phyloP scores from a whole-genome alignment of 2,113 vertebrate genomes.

The Cheilinus undulatus region DNA sequence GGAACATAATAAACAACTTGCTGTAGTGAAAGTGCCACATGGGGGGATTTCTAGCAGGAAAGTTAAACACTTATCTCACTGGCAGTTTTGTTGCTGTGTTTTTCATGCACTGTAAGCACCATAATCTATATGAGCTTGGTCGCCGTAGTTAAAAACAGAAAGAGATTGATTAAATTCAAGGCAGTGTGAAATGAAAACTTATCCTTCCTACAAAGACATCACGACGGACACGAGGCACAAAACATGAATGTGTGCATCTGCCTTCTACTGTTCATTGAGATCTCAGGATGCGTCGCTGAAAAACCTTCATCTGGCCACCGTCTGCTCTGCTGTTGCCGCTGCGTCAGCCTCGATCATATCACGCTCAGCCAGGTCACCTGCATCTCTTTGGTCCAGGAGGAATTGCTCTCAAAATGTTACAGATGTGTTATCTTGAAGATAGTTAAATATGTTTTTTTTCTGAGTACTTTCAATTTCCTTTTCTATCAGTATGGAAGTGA shows the following conservation, averaged over 20 bases:
- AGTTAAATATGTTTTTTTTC: slow-evolving; percentile 63
- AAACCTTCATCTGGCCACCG: slow-evolving; percentile 64
- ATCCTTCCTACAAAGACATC: slow-evolving; percentile 74
- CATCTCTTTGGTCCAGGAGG: too few species aligned
- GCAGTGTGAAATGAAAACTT: slow-evolving; percentile 74
- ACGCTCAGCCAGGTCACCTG: too few species aligned
- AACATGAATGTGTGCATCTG: slow-evolving; percentile 4
- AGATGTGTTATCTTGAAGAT: slow-evolving; percentile 53
- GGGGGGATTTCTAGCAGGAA: slow-evolving; percentile 96
- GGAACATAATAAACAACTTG: slow-evolving; percentile 99
- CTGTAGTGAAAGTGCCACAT: slow-evolving; percentile 96
- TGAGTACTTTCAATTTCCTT: slow-evolving; percentile 77
- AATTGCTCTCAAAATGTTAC: slow-evolving; percentile 45
- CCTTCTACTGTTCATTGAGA: slow-evolving; percentile 71
- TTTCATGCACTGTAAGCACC: slow-evolving; percentile 92
- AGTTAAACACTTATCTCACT: slow-evolving; percentile 96
- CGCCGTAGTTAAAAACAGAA: slow-evolving; percentile 86
- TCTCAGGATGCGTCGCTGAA: slow-evolving; percentile 71
- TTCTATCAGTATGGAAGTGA: slow-evolving; percentile 72
- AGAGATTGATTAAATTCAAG: slow-evolving; percentile 85
- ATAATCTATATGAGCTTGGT: slow-evolving; percentile 89
- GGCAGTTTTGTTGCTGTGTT: slow-evolving; percentile 93
- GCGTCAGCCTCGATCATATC: slow-evolving; percentile 55
- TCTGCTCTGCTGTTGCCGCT: slow-evolving; percentile 49
- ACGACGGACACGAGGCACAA: slow-evolving; percentile 59